Conservation (phyloP, 2,113 vertebrate genomes). For the Glareola pratincola region DNA sequence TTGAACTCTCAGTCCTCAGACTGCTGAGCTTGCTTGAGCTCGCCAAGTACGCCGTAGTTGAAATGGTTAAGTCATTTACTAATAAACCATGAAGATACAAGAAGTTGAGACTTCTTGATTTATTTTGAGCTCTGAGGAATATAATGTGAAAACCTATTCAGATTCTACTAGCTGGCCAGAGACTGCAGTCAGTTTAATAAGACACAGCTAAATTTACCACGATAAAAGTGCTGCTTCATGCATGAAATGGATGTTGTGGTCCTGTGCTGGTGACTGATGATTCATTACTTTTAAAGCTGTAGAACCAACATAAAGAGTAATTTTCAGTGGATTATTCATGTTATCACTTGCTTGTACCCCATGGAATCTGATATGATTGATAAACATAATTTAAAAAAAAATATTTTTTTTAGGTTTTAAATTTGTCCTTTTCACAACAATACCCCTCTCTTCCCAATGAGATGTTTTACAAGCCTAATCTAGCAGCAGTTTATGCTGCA, state of each 20-base stretch:
- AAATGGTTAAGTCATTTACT: background rate
- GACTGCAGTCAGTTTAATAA: slow-evolving; percentile 17
- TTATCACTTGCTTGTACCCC: background rate
- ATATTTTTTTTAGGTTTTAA: background rate
- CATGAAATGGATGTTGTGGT: background rate
- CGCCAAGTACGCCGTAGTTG: background rate
- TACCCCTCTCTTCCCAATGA: background rate
- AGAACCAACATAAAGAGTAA: background rate
- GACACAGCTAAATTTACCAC: slow-evolving; percentile 18
- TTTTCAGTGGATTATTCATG: background rate
- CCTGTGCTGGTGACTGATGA: background rate
- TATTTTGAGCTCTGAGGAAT: slow-evolving; percentile 40
- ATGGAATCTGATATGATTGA: background rate
- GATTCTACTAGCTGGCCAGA: slow-evolving; percentile 1
- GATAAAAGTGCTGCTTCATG: slow-evolving; percentile 13
- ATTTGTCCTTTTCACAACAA: background rate
- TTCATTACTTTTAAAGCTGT: background rate
- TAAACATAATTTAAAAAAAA: background rate
- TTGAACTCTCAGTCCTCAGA: background rate
- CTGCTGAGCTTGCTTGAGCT: background rate
- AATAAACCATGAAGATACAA: background rate
- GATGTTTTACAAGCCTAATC: background rate
- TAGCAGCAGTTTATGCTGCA: background rate
- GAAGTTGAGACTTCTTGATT: slow-evolving; percentile 1
- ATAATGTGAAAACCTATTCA: slow-evolving; percentile 16